A percentile compares a stretch with the other conserved stretches of the same genome.
Conservation (phyloP, 1,140 invertebrate species). For the Aphidius gifuensis region DNA sequence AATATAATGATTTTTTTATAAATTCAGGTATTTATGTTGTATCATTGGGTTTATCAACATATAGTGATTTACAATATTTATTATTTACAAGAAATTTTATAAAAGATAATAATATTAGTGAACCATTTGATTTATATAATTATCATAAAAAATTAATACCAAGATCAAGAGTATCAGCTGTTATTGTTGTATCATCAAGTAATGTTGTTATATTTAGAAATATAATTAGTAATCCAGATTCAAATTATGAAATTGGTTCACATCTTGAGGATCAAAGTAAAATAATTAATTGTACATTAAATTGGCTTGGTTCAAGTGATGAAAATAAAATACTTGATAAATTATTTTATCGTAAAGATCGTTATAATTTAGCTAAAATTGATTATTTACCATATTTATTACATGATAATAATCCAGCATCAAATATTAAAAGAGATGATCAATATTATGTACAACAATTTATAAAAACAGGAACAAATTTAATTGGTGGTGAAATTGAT, state of each 20-base stretch:
- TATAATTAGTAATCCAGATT: conserved; percentile 86
- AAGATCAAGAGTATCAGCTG: conserved; percentile 82
- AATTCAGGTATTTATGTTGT: conserved; percentile 87
- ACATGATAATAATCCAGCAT: conserved; percentile 78
- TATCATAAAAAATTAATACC: conserved; percentile 71
- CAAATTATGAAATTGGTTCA: conserved; percentile 90
- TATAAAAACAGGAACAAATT: conserved; percentile 61
- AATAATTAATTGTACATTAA: conserved; percentile 88
- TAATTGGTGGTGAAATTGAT: conserved; percentile 85
- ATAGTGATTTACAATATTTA: conserved; percentile 75
- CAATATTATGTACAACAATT: conserved; percentile 77
- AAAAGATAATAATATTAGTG: conserved; percentile 79
- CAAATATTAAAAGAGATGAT: conserved; percentile 70
- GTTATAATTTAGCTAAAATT: conserved; percentile 88
- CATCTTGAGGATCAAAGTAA: conserved; percentile 92
- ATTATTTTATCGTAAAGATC: conserved; percentile 85
- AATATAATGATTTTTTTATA: conserved; percentile 84
- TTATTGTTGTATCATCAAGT: conserved; percentile 83
- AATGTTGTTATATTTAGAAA: conserved; percentile 90
- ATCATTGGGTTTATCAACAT: conserved; percentile 82
- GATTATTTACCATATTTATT: conserved; percentile 81
- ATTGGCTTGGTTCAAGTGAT: conserved; percentile 84
- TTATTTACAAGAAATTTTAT: conserved; percentile 88
- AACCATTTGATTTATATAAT: conserved; percentile 74
- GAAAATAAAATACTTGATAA: conserved; percentile 76